Evolutionary conservation across 2,113 vertebrate species (phyloP), one percentile per base, ranked within the genome.

Genomic region (Drymodes brunneopygia): DNA sequence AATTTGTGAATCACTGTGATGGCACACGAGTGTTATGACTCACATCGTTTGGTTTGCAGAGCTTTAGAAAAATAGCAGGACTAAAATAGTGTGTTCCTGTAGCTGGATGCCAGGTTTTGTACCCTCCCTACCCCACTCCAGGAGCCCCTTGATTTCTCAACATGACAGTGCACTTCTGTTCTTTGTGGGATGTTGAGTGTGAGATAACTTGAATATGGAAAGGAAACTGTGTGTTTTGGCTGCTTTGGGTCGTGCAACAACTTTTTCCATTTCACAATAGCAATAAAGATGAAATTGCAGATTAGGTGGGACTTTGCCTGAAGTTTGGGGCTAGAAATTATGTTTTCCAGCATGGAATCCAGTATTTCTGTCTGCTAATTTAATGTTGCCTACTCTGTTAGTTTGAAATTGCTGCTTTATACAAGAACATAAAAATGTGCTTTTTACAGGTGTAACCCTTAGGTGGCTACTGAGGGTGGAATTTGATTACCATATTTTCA

Each of bases 1-100:
- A 40, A 42, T 87, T 90, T 91, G 8, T 95, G 89, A 92, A 85
- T 96, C 94, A 61, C 33, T 35, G 2, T 50, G 73, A 23, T 23
- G 77, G 70, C 86, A 66, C 51, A 27, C 0, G 7, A 65, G 23
- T 27, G 53, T 72, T 87, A 19, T 82, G 81, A 95, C 50, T 96
- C 70, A 57, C 8, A 9, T 65, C 45, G 80, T 82, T 35, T 24
- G 42, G 57, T 83, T 81, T 87, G 57, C 4, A 2, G 20, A 45
- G 40, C 72, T 60, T 82, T 71, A 19, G 38, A 81, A 86, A 54
- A 77, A 29, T 0, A 23, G 12, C 35, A 67, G 47, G 48, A 9
- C 45, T 44, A 6, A 90, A n/a, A 42, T 7, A 14, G 29, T 7
- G 0, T 57, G 42, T 58, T 81, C 24, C 13, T 19, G 36, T 6